These are phyloP conservation scores for Pristionchus mayeri DNA, from an alignment of 2,888 invertebrate genomes.

Conservation along the genomic window DNA sequence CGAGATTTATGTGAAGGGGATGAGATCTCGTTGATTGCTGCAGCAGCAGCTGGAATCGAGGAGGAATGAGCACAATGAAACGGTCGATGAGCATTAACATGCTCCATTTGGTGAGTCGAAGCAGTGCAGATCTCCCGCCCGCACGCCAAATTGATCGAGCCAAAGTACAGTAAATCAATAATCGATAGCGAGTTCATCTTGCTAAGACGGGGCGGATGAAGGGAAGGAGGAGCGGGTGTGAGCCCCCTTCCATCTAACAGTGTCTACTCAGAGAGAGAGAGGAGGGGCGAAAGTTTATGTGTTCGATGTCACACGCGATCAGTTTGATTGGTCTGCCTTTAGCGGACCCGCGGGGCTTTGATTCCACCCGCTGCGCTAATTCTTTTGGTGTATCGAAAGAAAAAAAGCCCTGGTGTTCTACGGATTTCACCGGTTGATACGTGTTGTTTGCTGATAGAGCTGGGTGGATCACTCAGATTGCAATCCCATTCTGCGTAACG, in stretches of 20 bases:
- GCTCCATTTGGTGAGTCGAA: conserved; percentile 26
- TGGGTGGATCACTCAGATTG: not conserved
- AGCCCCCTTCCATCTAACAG: not conserved
- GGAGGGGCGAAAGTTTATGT: conserved; percentile 25
- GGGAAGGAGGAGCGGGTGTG: not conserved
- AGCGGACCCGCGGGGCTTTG: conserved; percentile 14
- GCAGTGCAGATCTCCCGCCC: not conserved
- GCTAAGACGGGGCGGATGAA: not conserved
- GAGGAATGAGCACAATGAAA: conserved; percentile 29
- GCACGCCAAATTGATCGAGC: not conserved
- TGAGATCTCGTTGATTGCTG: not conserved
- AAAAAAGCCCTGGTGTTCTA: not conserved
- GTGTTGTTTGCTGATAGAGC: not conserved
- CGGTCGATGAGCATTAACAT: conserved; percentile 48
- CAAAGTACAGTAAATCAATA: not conserved
- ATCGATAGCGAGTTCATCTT: conserved; percentile 31
- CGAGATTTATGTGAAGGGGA: conserved; percentile 41
- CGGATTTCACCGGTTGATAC: not conserved
- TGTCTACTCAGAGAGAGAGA: not conserved
- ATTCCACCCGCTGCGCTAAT: not conserved
- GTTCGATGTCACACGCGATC: conserved; percentile 13
- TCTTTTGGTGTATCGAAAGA: not conserved
- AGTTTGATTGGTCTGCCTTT: conserved; percentile 17
- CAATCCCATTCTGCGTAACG: not conserved
- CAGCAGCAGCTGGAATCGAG: not conserved